A percentile compares a stretch with the other conserved stretches of the same genome.
Evolutionary conservation across 2,113 vertebrate species (phyloP).

Genomic region (Eptesicus fuscus): DNA sequence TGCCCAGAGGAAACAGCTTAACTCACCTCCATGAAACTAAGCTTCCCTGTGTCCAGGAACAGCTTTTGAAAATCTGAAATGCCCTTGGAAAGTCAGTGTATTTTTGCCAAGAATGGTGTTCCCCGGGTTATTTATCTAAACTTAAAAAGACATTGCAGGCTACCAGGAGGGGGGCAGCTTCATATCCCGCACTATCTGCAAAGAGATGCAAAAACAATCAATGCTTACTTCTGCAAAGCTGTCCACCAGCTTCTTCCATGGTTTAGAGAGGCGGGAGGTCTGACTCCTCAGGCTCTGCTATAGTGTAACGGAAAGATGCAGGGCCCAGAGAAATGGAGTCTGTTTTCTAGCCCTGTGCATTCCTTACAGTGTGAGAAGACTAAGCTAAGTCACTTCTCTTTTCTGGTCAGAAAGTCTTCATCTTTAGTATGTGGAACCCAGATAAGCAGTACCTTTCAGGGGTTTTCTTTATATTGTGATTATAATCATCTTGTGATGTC

Average conservation of each 20-base stretch:
- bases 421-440: neutral
- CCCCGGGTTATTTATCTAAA: neutral
- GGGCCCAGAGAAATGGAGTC: neutral
- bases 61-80: neutral
- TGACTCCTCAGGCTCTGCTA: neutral
- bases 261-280: neutral
- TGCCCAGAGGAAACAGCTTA: neutral
- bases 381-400: neutral
- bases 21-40: slow-evolving; percentile 11
- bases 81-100: neutral
- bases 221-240: neutral
- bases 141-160: neutral
- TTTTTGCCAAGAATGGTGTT: neutral
- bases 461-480: neutral
- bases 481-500: neutral
- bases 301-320: rapidly evolving
- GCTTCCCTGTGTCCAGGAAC: neutral
- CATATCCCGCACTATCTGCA: neutral
- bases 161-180: neutral
- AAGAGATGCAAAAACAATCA: neutral
- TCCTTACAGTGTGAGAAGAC: neutral
- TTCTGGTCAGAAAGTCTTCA: neutral
- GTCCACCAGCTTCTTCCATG: neutral
- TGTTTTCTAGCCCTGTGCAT: neutral
- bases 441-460: neutral